A percentile compares a stretch with the other conserved stretches of the same genome.
These are phyloP conservation scores for Eulacestoma nigropectus DNA, from an alignment of 2,113 vertebrate genomes.

Conservation along the genomic window DNA sequence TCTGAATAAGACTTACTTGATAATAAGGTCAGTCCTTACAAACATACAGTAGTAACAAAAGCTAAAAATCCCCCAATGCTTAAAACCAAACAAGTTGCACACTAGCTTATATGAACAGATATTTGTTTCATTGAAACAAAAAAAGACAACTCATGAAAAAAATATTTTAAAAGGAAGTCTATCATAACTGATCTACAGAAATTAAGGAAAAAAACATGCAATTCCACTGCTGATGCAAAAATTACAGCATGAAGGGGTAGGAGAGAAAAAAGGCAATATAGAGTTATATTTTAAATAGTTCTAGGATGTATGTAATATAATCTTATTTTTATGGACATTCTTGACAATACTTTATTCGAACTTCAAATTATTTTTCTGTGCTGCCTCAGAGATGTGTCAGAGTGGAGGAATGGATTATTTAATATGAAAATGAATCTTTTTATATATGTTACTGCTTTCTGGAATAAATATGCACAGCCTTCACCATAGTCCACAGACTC, in stretches of 20 bases:
- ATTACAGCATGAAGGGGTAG: not conserved
- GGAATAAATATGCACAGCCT: not conserved
- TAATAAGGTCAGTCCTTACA: not conserved
- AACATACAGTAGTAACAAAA: not conserved
- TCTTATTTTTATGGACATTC: not conserved
- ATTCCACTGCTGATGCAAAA: not conserved
- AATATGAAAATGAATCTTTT: not conserved
- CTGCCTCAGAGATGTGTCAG: not conserved
- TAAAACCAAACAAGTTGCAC: not conserved
- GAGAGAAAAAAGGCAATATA: not conserved
- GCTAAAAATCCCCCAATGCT: not conserved
- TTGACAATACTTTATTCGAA: not conserved
- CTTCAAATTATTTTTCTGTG: not conserved
- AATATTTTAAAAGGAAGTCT: not conserved
- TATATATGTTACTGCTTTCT: not conserved
- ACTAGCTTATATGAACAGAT: rapidly evolving
- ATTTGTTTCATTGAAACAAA: not conserved
- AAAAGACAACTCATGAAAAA: not conserved
- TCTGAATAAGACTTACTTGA: not conserved
- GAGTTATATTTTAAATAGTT: not conserved
- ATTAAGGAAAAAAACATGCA: not conserved
- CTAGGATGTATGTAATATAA: not conserved
- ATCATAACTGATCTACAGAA: not conserved
- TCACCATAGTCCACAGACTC: not conserved
- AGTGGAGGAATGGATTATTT: not conserved